phyloP scores from a whole-genome alignment of 2,113 vertebrate species.

The Pantherophis guttatus region DNA sequence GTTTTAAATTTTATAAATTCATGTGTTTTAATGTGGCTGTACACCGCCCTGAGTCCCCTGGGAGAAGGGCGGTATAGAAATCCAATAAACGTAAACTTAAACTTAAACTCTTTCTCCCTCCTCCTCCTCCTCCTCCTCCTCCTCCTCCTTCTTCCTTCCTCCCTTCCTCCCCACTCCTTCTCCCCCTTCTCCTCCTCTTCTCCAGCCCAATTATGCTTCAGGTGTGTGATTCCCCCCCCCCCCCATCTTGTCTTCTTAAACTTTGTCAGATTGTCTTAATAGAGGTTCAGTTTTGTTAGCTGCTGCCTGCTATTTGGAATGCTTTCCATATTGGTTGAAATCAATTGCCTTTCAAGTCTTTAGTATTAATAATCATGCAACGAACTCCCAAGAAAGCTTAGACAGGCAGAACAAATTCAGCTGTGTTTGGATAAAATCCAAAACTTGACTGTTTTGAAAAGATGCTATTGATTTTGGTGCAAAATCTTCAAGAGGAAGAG shows the following conservation, averaged over 20 bases:
- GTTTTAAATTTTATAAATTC: too few relatives aligned
- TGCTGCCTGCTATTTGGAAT: slow-evolving; percentile 15
- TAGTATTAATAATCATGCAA: slow-evolving; percentile 17
- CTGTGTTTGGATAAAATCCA: slow-evolving; percentile 5
- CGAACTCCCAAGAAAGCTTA: slow-evolving; percentile 12
- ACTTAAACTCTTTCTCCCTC: too few relatives aligned
- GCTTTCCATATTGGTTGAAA: slow-evolving; percentile 9
- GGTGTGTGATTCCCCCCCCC: not conserved
- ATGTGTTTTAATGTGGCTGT: too few relatives aligned
- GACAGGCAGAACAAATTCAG: not conserved
- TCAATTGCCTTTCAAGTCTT: slow-evolving; percentile 19
- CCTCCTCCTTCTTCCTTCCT: not conserved
- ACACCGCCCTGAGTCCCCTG: too few relatives aligned
- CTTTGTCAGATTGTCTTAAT: slow-evolving; percentile 16
- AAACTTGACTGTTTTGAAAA: slow-evolving; percentile 12
- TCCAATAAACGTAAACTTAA: too few relatives aligned
- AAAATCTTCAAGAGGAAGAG: slow-evolving; percentile 4
- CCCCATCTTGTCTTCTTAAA: not conserved
- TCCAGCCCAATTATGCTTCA: not conserved
- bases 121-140: too few relatives aligned
- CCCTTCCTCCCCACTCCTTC: too few relatives aligned
- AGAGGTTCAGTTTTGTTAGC: not conserved
- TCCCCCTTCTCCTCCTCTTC: not conserved
- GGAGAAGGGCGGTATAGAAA: too few relatives aligned
- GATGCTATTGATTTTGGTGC: slow-evolving; percentile 1